These are phyloP conservation scores for Brachypteracias leptosomus DNA, from an alignment of 2,113 vertebrate genomes.

Conservation along the genomic window DNA sequence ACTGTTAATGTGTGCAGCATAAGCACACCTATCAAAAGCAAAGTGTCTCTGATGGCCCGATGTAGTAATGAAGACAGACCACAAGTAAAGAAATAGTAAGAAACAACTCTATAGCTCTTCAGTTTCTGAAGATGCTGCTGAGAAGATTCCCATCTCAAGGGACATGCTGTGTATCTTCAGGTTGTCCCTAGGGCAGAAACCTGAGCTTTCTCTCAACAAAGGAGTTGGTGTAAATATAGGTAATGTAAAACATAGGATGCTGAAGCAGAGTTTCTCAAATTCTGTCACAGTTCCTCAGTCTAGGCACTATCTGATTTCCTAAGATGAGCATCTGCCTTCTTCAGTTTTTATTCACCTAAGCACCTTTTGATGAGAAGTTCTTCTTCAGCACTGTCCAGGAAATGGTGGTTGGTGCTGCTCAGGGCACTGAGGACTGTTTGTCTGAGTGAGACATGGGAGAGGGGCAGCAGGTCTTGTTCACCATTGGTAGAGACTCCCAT, in stretches of 20 bases:
- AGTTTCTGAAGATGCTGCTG: neutral
- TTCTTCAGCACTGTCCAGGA: neutral
- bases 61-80: neutral
- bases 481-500: neutral
- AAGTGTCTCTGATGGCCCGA: neutral
- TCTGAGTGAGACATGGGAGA: neutral
- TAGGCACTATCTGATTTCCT: neutral
- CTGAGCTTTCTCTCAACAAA: neutral
- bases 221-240: neutral
- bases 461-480: neutral
- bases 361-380: neutral
- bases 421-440: neutral
- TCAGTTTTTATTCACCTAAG: neutral
- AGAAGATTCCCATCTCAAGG: neutral
- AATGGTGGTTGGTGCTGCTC: neutral
- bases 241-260: neutral
- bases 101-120: neutral
- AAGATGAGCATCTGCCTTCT: neutral
- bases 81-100: neutral
- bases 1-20: neutral
- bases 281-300: neutral
- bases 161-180: neutral
- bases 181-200: neutral
- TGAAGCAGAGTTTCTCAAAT: neutral
- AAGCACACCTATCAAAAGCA: neutral